Evolutionary conservation across 2,888 invertebrate species (phyloP).

Genomic region (Stramonita haemastoma): DNA sequence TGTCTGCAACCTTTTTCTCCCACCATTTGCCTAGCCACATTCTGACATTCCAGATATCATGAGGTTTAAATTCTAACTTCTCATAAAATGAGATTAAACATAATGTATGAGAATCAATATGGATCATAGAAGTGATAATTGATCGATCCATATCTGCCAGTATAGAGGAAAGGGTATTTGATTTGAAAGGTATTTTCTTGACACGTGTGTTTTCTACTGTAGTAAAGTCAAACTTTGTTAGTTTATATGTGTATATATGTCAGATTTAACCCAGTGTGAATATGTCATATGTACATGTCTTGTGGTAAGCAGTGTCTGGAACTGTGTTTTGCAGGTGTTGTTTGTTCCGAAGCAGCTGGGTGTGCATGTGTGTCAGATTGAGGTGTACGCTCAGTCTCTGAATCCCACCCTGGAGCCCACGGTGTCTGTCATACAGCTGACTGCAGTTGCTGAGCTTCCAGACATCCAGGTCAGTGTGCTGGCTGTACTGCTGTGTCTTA

Average conservation of each 20-base stretch:
- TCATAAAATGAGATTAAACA: too few species aligned
- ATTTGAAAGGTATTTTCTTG: too few species aligned
- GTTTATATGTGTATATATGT: neutral
- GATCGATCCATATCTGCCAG: too few species aligned
- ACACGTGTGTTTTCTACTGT: too few species aligned
- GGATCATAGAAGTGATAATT: too few species aligned
- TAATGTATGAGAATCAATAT: too few species aligned
- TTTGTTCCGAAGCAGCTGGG: constrained; percentile 68
- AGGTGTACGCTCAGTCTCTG: constrained; percentile 58
- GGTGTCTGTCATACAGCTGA: constrained; percentile 55
- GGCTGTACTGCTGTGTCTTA: neutral
- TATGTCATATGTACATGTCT: neutral
- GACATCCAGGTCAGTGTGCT: constrained; percentile 54
- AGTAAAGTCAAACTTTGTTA: too few species aligned
- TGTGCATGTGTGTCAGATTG: constrained; percentile 65
- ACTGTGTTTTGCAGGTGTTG: constrained; percentile 60
- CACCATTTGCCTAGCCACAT: too few species aligned
- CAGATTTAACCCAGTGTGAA: neutral
- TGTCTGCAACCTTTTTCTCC: too few species aligned
- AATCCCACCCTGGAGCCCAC: constrained; percentile 50
- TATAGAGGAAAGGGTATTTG: too few species aligned
- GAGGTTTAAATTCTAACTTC: too few species aligned
- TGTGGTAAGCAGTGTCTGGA: neutral
- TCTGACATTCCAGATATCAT: too few species aligned
- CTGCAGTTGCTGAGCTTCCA: constrained; percentile 62